Percentiles rank a stretch among this genome's conserved stretches.
phyloP scores from a whole-genome alignment of 2,797 vertebrate species.

The Clarias laeviceps region DNA sequence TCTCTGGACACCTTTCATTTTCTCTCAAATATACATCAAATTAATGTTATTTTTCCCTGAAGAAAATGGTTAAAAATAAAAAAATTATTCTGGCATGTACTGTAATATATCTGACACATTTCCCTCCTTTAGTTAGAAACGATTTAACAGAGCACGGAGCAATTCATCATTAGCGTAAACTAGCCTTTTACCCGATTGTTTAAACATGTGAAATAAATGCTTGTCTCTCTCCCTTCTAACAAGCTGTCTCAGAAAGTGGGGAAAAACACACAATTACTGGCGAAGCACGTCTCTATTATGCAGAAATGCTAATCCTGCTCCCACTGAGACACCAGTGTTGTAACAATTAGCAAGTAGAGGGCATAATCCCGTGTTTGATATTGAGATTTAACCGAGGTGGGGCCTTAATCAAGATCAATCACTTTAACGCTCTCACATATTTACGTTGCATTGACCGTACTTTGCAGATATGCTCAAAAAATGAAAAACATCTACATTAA shows the following conservation, averaged over 20 bases:
- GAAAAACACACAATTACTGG: conserved; percentile 53
- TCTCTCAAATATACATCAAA: background rate
- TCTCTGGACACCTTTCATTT: background rate
- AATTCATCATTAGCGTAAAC: conserved; percentile 33
- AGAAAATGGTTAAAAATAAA: background rate
- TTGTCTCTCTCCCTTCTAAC: conserved; percentile 36
- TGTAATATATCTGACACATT: background rate
- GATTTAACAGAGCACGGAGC: conserved; percentile 8
- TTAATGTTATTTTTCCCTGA: background rate
- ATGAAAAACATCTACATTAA: background rate
- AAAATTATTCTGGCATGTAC: background rate
- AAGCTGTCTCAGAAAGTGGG: conserved; percentile 27
- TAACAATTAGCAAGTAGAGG: conserved; percentile 47
- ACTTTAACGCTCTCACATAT: conserved; percentile 42
- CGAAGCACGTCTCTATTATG: conserved; percentile 47
- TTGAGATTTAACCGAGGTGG: conserved; percentile 48
- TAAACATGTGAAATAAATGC: conserved; percentile 43
- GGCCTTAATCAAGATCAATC: conserved; percentile 54
- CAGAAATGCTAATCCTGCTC: conserved; percentile 56
- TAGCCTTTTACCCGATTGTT: conserved; percentile 36
- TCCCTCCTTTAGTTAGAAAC: background rate
- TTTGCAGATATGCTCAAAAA: background rate
- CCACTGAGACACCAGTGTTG: conserved; percentile 44
- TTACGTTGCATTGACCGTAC: conserved; percentile 19
- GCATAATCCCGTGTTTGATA: conserved; percentile 57